Evolutionary conservation across 1,140 invertebrate species (phyloP).

Genomic region (Calliopsis andreniformis): DNA sequence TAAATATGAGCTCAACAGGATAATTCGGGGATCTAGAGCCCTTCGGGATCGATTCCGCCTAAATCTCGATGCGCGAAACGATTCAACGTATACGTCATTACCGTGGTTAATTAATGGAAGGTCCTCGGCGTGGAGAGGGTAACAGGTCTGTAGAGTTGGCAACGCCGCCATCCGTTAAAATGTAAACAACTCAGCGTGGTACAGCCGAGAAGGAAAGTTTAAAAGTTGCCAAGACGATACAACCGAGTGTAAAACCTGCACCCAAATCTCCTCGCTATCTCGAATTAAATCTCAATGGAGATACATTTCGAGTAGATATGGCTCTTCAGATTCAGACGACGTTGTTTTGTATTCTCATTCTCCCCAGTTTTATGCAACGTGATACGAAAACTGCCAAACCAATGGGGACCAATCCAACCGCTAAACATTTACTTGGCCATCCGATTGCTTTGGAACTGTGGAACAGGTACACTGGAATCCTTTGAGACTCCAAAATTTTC

Average conservation of each 20-base stretch:
- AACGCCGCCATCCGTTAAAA: slow-evolving; percentile 78
- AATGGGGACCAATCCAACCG: too few species aligned
- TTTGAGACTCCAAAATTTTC: too few species aligned
- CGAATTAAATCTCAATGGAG: neutral
- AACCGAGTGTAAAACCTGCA: slow-evolving; percentile 34
- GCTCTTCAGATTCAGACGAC: neutral
- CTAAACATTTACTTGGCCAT: too few species aligned
- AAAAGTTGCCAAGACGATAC: slow-evolving; percentile 32
- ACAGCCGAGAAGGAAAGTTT: slow-evolving; percentile 69
- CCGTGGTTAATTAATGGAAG: slow-evolving; percentile 74
- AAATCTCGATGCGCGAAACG: slow-evolving; percentile 51
- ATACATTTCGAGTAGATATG: neutral
- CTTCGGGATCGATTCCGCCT: slow-evolving; percentile 33
- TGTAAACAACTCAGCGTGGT: slow-evolving; percentile 79
- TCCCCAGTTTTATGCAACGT: neutral
- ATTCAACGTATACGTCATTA: slow-evolving; percentile 64
- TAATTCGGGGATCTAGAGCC: neutral
- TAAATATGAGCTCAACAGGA: neutral
- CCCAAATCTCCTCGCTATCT: neutral
- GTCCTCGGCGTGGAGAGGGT: slow-evolving; percentile 61
- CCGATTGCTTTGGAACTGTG: too few species aligned
- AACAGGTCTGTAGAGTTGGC: slow-evolving; percentile 79
- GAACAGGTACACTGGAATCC: too few species aligned
- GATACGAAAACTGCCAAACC: neutral
- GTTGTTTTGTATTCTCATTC: neutral